phyloP scores from a whole-genome alignment of 2,888 invertebrate species.

The Hoplodrina ambigua region DNA sequence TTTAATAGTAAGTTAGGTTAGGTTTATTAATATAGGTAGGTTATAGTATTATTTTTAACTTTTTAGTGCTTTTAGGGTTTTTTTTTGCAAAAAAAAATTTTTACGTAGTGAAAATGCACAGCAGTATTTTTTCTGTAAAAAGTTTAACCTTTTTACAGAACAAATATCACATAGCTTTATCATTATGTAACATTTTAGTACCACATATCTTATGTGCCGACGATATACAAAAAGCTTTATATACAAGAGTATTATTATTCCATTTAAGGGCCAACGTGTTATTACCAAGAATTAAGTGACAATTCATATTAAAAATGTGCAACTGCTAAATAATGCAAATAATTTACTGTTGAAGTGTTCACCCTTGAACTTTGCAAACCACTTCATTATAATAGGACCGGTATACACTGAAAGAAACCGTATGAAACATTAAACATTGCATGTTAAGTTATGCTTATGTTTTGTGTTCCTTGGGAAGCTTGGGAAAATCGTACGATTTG shows the following conservation, averaged over 20 bases:
- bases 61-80: too few relatives aligned
- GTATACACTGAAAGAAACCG: constrained; percentile 16
- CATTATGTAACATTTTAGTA: constrained; percentile 21
- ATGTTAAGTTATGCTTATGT: constrained; percentile 1
- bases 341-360: constrained; percentile 48
- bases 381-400: constrained; percentile 28
- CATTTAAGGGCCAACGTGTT: constrained; percentile 36
- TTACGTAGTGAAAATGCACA: too few relatives aligned
- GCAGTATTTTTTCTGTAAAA: too few relatives aligned
- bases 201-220: neutral
- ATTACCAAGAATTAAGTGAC: constrained; percentile 45
- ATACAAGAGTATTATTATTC: constrained; percentile 22
- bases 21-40: too few relatives aligned
- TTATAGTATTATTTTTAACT: too few relatives aligned
- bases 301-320: constrained; percentile 20
- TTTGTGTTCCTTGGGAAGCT: constrained; percentile 1
- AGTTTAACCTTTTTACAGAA: too few relatives aligned
- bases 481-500: constrained; percentile 5
- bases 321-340: constrained; percentile 29
- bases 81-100: too few relatives aligned
- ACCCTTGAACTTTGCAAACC: constrained; percentile 55
- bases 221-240: constrained; percentile 20
- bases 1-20: too few relatives aligned
- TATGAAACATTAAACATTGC: constrained; percentile 19
- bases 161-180: too few relatives aligned